Evolutionary conservation across 2,888 invertebrate species (phyloP).

Genomic region (Drosophila greeni): DNA sequence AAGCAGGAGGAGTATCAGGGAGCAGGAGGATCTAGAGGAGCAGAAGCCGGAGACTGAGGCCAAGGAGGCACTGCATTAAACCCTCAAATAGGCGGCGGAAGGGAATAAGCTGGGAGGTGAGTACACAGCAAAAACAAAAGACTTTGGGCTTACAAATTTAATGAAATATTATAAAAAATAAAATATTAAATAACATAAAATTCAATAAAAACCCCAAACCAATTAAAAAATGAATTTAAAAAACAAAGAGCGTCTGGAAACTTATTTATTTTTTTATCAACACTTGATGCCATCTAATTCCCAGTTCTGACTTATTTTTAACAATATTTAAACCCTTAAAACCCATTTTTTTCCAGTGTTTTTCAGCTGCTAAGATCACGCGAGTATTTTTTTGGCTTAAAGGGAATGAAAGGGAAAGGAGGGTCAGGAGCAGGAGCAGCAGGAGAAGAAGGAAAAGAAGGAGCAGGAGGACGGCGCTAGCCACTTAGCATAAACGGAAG

Average conservation of each 20-base stretch:
- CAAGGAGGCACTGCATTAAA: conserved; percentile 39
- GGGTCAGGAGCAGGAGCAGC: neutral
- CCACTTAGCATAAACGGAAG: conserved; percentile 70
- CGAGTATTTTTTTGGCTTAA: conserved; percentile 2
- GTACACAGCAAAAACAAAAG: neutral
- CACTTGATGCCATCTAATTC: too few species aligned
- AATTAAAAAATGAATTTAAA: too few species aligned
- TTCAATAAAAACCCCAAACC: neutral
- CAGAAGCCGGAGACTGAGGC: neutral
- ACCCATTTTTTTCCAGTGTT: neutral
- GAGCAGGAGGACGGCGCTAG: conserved; percentile 65
- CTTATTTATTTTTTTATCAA: too few species aligned
- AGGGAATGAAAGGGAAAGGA: too few species aligned
- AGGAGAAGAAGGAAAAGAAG: conserved; percentile 3
- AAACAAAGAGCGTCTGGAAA: too few species aligned
- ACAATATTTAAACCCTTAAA: neutral
- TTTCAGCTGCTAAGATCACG: conserved; percentile 23
- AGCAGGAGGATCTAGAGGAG: conserved; percentile 1
- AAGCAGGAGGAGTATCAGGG: neutral
- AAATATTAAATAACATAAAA: accelerated
- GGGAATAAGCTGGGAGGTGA: conserved; percentile 9
- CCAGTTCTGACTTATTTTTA: too few species aligned
- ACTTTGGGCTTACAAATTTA: neutral
- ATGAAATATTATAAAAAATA: neutral
- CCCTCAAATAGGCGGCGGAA: conserved; percentile 24